Conservation (phyloP, 2,797 vertebrate species). For the Alfaro cultratus region DNA sequence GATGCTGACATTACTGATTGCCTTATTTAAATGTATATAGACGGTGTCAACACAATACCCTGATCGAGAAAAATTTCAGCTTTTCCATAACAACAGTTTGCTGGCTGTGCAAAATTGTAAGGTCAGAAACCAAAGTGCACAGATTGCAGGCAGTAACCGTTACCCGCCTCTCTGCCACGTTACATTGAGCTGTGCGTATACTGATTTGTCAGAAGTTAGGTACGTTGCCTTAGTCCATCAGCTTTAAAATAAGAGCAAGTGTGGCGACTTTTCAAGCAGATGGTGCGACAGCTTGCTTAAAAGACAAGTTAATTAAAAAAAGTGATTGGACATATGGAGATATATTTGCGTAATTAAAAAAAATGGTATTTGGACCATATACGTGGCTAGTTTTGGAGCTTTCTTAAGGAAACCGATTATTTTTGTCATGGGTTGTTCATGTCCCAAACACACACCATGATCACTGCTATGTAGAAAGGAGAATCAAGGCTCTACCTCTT, state of each 20-base stretch:
- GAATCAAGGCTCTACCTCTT: not conserved
- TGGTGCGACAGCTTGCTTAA: slow-evolving; percentile 2
- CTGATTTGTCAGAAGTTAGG: not conserved
- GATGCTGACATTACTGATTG: not conserved
- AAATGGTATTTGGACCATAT: not conserved
- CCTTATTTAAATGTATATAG: not conserved
- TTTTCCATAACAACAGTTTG: not conserved
- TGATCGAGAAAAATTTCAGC: not conserved
- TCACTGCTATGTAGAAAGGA: no score
- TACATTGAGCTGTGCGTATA: not conserved
- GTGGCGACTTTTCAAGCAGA: not conserved
- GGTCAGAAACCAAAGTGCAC: not conserved
- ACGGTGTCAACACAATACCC: not conserved
- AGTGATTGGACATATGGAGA: not conserved
- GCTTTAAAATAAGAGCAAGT: not conserved
- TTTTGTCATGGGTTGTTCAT: not conserved
- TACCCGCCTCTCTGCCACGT: not conserved
- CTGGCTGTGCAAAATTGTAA: not conserved
- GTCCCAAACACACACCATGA: not conserved
- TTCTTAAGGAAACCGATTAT: not conserved
- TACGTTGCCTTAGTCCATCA: not conserved
- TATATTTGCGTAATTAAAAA: not conserved
- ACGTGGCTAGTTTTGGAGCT: not conserved
- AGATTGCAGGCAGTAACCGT: not conserved
- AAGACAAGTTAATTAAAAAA: slow-evolving; percentile 2